Base-by-base conservation (phyloP, 1,140 invertebrate genomes). In the Achroia grisella region DNA sequence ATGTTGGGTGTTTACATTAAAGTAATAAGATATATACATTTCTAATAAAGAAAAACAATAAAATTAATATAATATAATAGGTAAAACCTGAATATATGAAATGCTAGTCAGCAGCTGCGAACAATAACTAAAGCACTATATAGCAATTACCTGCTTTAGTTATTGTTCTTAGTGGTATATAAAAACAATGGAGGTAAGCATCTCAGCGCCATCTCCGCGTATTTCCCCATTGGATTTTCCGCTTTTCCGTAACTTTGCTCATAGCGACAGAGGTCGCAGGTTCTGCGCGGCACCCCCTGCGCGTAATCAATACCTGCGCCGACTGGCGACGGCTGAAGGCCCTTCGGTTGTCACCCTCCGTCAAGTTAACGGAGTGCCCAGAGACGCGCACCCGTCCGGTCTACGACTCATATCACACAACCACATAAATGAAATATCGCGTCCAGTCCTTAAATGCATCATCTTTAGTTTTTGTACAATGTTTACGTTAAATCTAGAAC, bases 301-400 rank as follows among this genome's bases (percentile, higher is more conserved):
- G 63, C 63, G 63, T 60, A 73, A 84, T 84, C 80, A 68, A 84
- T 84, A 84, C 62, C 65, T 73, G 74, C 78, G 74, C 73, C 62
- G 46, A 43, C 44, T 65, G 50, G 54, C 60, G 54, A 39, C 56
- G 44, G 13, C 51, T 33, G 51, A 31, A 54, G 57, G 61, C 58
- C 54, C 54, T 62, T 23, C 51, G 69, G 65, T 56, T 73, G 71
- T 70, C 77, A 77, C 73, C 67, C 69, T 69, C 64, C 60, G 68
- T 63, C 69, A 75, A 66, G 66, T 65, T 52, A 67, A 55, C 69
- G 57, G 60, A 56, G 50, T 50, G 52, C 48, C 61, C 57, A 50
- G 34, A 59, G 64, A 67, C 65, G 62, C 62, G 46, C 53, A 55
- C 59, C 55, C 52, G 40, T 52, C 53, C 49, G 28, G 33, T 36